phyloP scores from a whole-genome alignment of 2,113 vertebrate genomes.

The Scopus umbretta region DNA sequence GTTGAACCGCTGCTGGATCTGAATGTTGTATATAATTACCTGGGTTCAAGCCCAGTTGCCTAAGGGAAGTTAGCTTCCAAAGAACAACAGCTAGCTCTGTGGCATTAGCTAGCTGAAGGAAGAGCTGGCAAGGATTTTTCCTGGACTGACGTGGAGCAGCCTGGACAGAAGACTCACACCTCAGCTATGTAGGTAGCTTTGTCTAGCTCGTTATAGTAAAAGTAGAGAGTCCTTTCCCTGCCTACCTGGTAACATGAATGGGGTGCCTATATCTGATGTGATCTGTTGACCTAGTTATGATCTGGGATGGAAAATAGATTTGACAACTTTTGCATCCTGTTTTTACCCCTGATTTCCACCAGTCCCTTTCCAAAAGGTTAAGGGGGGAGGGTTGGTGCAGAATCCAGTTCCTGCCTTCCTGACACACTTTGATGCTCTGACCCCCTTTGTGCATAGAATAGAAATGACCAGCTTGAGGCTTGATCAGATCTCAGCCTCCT shows the following conservation, averaged over 20 bases:
- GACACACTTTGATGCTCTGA: slow-evolving; percentile 6
- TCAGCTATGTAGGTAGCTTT: neutral
- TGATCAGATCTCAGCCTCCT: slow-evolving; percentile 25
- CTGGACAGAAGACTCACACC: neutral
- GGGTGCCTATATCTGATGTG: slow-evolving; percentile 15
- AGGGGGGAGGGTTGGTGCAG: neutral
- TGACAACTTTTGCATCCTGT: slow-evolving; percentile 7
- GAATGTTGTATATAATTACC: neutral
- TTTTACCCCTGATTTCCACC: neutral
- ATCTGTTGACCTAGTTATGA: slow-evolving; percentile 48
- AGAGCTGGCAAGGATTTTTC: slow-evolving; percentile 10
- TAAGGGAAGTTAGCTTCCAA: slow-evolving; percentile 4
- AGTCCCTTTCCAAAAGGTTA: neutral
- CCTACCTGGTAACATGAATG: neutral
- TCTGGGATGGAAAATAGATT: slow-evolving; percentile 24
- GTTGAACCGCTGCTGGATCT: slow-evolving; percentile 15
- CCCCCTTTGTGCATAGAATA: neutral
- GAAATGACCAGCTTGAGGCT: slow-evolving; percentile 30
- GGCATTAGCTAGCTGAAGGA: neutral
- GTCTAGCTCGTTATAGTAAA: neutral
- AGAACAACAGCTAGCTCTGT: neutral
- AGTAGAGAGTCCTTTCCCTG: neutral
- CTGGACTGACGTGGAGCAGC: neutral
- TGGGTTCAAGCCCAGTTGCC: slow-evolving; percentile 3
- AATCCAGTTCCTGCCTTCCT: neutral